phyloP scores from a whole-genome alignment of 2,113 vertebrate species.

The Cinclus cinclus region DNA sequence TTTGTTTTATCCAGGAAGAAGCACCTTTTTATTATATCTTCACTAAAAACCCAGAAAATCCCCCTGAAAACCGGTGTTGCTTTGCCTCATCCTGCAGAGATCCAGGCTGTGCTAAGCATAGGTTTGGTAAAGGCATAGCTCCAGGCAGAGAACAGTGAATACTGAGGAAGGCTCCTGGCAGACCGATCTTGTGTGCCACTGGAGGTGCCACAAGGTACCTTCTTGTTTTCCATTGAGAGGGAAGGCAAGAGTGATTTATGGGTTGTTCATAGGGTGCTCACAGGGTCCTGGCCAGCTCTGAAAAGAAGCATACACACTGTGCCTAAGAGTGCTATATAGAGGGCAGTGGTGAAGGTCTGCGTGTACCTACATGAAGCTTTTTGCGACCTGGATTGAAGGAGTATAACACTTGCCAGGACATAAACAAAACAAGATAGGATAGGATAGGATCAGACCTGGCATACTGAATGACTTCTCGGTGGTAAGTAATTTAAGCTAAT shows the following conservation, averaged over 20 bases:
- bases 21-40: background rate
- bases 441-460: background rate
- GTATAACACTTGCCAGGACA: background rate
- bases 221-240: background rate
- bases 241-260: background rate
- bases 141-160: rapidly evolving
- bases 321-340: background rate
- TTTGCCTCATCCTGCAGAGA: background rate
- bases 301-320: background rate
- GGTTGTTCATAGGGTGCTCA: background rate
- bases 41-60: background rate
- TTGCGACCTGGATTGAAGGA: background rate
- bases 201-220: background rate
- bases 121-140: background rate
- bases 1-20: background rate
- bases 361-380: background rate
- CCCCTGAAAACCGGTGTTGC: background rate
- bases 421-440: background rate
- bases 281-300: background rate
- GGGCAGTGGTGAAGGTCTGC: background rate
- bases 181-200: background rate
- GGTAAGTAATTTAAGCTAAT: background rate
- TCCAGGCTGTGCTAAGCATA: background rate
- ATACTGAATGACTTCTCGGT: background rate
- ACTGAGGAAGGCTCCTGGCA: background rate